Evolutionary conservation across 2,888 invertebrate species (phyloP).

Genomic region (Hartigia nigra): DNA sequence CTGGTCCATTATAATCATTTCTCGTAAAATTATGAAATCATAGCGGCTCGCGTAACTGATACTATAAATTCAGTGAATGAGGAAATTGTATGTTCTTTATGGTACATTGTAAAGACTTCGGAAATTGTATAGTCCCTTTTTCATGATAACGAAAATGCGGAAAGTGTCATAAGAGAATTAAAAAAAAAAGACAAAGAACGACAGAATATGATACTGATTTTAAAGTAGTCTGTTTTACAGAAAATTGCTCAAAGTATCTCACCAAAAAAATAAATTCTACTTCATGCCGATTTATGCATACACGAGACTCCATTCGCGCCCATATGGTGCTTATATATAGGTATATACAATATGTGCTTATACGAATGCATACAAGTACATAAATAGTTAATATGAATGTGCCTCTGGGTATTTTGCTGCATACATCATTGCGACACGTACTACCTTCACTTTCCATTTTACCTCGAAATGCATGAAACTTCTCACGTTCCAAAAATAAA

Average conservation of each 20-base stretch:
- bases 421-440: conserved; percentile 52
- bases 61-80: conserved; percentile 9
- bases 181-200: background rate
- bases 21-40: background rate
- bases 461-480: background rate
- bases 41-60: background rate
- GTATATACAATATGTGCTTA: background rate
- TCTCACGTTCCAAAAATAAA: background rate
- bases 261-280: background rate
- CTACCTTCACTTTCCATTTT: conserved; percentile 63
- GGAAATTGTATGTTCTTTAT: background rate
- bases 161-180: background rate
- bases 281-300: background rate
- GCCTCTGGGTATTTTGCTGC: conserved; percentile 43
- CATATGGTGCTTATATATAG: background rate
- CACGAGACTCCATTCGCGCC: background rate
- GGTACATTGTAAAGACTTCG: background rate
- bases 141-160: background rate
- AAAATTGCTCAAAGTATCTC: background rate
- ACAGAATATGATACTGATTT: background rate
- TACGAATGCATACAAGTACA: background rate
- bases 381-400: conserved; percentile 24
- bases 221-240: background rate
- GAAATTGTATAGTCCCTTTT: background rate
- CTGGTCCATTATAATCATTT: background rate